Percentiles rank a stretch among this genome's conserved stretches.
phyloP scores from a whole-genome alignment of 1,140 invertebrate genomes.

The Hylaeus volcanicus region DNA sequence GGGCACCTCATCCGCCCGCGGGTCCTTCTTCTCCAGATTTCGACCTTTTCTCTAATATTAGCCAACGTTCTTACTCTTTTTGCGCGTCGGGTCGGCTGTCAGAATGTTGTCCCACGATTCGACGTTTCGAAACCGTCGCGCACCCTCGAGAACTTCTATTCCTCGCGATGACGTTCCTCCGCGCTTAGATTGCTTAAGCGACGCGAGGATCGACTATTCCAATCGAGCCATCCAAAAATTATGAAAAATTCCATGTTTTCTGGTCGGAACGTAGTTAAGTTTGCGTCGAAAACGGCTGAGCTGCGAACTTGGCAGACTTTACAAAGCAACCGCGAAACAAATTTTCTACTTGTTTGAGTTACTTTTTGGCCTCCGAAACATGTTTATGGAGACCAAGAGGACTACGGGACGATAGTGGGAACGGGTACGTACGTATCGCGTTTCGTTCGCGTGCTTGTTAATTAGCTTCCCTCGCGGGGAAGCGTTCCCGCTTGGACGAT shows the following conservation, averaged over 20 bases:
- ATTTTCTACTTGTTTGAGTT: too few species aligned
- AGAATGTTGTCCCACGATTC: background rate
- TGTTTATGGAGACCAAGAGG: too few species aligned
- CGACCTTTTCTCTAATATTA: constrained; percentile 46
- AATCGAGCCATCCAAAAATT: too few species aligned
- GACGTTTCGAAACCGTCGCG: background rate
- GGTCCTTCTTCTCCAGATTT: constrained; percentile 20
- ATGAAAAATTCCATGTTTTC: too few species aligned
- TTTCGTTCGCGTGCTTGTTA: constrained; percentile 44
- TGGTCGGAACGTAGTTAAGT: too few species aligned
- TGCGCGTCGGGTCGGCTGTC: background rate
- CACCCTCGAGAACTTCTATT: background rate
- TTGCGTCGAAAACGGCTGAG: too few species aligned
- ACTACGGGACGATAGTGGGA: constrained; percentile 8
- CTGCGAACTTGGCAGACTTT: too few species aligned
- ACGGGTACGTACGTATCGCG: constrained; percentile 1
- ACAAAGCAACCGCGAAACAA: too few species aligned
- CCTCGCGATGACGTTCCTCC: background rate
- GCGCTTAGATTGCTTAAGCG: too few species aligned
- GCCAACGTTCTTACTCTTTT: background rate
- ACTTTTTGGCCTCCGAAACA: too few species aligned
- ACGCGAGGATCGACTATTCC: too few species aligned
- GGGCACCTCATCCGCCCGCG: background rate
- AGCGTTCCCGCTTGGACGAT: constrained; percentile 23
- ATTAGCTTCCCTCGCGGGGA: constrained; percentile 26